Conservation (phyloP, 2,797 vertebrate genomes). For the Lacerta agilis region DNA sequence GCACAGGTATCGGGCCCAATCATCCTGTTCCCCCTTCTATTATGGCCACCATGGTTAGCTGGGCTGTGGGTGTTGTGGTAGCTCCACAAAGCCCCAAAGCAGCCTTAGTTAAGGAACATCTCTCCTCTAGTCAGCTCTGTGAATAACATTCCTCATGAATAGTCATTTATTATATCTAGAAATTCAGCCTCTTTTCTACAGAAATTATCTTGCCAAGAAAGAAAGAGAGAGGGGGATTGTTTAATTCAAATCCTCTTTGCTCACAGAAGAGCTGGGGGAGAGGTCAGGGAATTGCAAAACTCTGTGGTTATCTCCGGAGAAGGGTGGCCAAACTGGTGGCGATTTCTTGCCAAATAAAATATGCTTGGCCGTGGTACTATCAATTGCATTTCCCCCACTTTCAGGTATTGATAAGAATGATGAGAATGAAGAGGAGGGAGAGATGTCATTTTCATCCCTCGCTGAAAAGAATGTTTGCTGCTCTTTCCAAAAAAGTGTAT, state of each 20-base stretch:
- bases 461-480: neutral
- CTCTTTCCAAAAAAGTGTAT: slow-evolving; percentile 43
- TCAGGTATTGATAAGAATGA: slow-evolving; percentile 27
- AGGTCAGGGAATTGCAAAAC: rapidly evolving
- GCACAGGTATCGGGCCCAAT: too few relatives aligned
- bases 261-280: neutral
- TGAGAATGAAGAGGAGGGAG: slow-evolving; percentile 14
- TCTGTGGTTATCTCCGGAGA: neutral
- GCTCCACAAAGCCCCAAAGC: too few relatives aligned
- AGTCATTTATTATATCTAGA: neutral
- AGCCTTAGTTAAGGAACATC: neutral
- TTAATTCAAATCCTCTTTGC: neutral
- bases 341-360: slow-evolving; percentile 4
- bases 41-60: too few relatives aligned
- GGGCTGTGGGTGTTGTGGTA: too few relatives aligned
- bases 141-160: neutral
- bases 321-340: neutral
- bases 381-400: slow-evolving; percentile 9
- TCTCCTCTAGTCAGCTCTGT: neutral
- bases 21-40: too few relatives aligned
- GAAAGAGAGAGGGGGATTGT: neutral
- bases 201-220: slow-evolving; percentile 6
- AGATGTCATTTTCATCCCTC: neutral
- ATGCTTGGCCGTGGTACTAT: slow-evolving; percentile 4
- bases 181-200: neutral